phyloP scores from a whole-genome alignment of 1,140 invertebrate genomes.

The Pygmarrhopalites habei region DNA sequence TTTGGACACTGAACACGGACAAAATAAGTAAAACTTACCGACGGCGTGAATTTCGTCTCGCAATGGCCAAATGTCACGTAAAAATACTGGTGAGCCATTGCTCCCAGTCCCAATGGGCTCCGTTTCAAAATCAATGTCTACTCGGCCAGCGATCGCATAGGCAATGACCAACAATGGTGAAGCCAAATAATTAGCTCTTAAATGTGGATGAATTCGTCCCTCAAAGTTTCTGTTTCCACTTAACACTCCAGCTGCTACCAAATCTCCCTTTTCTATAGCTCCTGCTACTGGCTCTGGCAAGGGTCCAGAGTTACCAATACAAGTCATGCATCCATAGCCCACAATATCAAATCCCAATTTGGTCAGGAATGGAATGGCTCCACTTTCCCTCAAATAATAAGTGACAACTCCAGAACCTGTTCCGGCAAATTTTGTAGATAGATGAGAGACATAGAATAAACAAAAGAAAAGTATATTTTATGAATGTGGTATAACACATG shows the following conservation, averaged over 20 bases:
- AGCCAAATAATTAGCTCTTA: conserved; percentile 91
- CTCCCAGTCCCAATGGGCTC: conserved; percentile 67
- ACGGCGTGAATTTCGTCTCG: conserved; percentile 82
- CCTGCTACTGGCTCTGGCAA: conserved; percentile 82
- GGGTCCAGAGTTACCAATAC: conserved; percentile 95
- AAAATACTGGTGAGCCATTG: conserved; percentile 71
- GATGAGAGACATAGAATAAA: too few relatives aligned
- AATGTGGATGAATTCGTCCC: conserved; percentile 92
- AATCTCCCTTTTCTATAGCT: conserved; percentile 89
- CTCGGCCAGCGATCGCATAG: conserved; percentile 88
- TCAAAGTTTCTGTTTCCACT: conserved; percentile 98
- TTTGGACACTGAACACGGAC: too few relatives aligned
- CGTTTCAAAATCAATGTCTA: conserved; percentile 89
- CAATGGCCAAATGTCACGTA: conserved; percentile 92
- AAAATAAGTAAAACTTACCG: too few relatives aligned
- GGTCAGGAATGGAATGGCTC: conserved; percentile 77
- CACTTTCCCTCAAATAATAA: conserved; percentile 82
- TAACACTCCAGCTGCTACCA: conserved; percentile 88
- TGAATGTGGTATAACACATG: too few relatives aligned
- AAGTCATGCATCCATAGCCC: conserved; percentile 98
- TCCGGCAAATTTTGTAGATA: too few relatives aligned
- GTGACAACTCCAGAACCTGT: conserved; percentile 82
- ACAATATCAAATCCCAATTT: conserved; percentile 87
- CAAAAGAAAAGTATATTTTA: too few relatives aligned
- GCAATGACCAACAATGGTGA: conserved; percentile 93